A percentile compares a stretch with the other conserved stretches of the same genome.
Evolutionary conservation across 2,888 invertebrate genomes (phyloP).

Genomic region (Rotaria macrura): DNA sequence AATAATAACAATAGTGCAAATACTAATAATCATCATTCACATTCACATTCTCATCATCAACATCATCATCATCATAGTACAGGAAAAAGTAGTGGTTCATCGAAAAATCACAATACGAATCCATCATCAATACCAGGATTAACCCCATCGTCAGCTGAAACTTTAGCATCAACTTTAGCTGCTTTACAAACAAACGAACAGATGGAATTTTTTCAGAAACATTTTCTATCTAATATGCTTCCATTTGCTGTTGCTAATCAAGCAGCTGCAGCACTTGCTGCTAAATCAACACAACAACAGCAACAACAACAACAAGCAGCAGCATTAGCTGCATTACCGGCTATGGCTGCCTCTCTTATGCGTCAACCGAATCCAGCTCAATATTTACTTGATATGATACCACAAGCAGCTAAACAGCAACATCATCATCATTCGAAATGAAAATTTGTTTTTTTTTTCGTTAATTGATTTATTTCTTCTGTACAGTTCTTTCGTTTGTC

Average conservation of each 20-base stretch:
- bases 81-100: background rate
- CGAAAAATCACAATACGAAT: background rate
- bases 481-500: background rate
- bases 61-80: background rate
- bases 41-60: background rate
- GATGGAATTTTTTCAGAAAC: constrained; percentile 15
- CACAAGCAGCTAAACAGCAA: constrained; percentile 1
- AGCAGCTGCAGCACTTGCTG: background rate
- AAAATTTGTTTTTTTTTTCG: background rate
- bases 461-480: no score
- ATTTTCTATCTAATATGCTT: constrained; percentile 9
- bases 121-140: background rate
- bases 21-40: background rate
- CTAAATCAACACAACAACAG: background rate
- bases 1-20: background rate
- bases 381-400: constrained; percentile 8
- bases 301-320: background rate
- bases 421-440: constrained; percentile 8
- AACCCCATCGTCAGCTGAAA: background rate
- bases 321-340: background rate
- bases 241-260: constrained; percentile 5
- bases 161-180: background rate
- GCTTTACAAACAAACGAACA: background rate
- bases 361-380: background rate
- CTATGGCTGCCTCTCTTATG: background rate